phyloP scores from a whole-genome alignment of 2,888 invertebrate species.

The Dysmachus trigonus region DNA sequence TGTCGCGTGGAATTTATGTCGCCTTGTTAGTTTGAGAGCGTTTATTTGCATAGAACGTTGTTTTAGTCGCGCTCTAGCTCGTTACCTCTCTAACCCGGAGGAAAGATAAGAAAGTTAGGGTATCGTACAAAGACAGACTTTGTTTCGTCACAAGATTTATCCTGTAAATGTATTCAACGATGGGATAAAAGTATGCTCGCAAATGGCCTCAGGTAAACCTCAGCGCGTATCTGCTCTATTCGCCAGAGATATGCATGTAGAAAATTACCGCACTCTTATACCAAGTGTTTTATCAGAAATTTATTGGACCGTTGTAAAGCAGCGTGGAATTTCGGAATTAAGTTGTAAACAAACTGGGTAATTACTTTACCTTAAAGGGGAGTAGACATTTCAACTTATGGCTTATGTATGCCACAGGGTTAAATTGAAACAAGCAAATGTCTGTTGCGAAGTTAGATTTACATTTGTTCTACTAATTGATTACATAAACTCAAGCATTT shows the following conservation, averaged over 20 bases:
- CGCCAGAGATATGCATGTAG: neutral
- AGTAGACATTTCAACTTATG: neutral
- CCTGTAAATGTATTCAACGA: neutral
- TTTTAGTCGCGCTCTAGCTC: neutral
- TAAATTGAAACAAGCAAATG: neutral
- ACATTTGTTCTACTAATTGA: neutral
- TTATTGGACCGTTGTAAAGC: neutral
- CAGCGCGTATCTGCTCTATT: neutral
- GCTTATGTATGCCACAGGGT: neutral
- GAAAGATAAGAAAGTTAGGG: slow-evolving; percentile 8
- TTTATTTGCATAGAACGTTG: slow-evolving; percentile 18
- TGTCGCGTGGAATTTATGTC: slow-evolving; percentile 15
- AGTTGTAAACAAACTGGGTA: neutral
- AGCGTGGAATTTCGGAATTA: neutral
- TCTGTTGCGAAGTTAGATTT: neutral
- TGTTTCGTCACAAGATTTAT: neutral
- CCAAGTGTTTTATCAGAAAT: neutral
- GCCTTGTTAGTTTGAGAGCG: slow-evolving; percentile 27
- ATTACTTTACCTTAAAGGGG: neutral
- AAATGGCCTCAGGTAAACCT: neutral
- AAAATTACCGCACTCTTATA: neutral
- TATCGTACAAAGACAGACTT: neutral
- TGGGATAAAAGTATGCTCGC: neutral
- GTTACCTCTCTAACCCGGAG: neutral
- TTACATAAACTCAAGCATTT: neutral